Conservation (phyloP, 2,888 invertebrate species). For the Ecdyonurus torrentis region DNA sequence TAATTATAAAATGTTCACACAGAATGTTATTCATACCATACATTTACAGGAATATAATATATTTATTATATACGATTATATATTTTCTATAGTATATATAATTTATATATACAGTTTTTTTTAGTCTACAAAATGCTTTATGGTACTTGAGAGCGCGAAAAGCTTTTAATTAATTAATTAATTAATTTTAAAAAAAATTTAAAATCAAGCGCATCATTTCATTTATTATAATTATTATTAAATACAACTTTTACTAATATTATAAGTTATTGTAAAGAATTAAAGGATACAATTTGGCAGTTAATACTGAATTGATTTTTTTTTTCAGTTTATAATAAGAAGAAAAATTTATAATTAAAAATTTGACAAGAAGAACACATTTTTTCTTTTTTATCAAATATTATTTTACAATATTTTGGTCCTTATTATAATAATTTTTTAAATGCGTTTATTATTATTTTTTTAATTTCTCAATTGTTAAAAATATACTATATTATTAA, state of each 20-base stretch:
- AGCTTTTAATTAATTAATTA: no score
- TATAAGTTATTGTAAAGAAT: neutral
- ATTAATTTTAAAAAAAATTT: neutral
- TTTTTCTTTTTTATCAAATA: neutral
- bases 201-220: neutral
- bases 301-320: neutral
- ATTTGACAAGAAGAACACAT: neutral
- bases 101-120: no score
- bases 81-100: no score
- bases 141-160: neutral
- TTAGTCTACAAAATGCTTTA: neutral
- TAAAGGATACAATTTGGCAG: neutral
- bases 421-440: neutral
- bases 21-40: no score
- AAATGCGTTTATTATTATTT: neutral
- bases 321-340: no score
- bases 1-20: no score
- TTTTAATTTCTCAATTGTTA: no score
- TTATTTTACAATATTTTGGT: neutral
- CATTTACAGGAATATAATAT: no score
- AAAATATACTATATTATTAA: no score
- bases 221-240: neutral
- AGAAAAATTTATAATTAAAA: neutral
- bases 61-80: no score
- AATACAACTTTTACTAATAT: neutral